Conservation (phyloP, 2,797 vertebrate species). For the Parauchenoglanis punctatus region DNA sequence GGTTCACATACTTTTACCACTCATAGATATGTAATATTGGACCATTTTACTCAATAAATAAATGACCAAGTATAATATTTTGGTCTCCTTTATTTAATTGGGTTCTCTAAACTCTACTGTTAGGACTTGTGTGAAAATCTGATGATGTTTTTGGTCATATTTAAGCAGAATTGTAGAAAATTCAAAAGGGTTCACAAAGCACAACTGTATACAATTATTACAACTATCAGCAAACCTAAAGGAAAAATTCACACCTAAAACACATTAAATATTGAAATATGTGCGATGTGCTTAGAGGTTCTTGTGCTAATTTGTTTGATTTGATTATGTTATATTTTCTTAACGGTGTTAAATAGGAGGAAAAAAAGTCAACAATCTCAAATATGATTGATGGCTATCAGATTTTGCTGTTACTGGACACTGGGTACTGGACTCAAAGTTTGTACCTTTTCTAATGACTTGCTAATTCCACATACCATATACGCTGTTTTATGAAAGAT, state of each 20-base stretch:
- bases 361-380: neutral
- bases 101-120: no score
- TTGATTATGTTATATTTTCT: neutral
- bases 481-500: neutral
- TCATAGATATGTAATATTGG: no score
- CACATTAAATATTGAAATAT: neutral
- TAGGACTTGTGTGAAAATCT: no score
- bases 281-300: neutral
- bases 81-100: no score
- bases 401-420: neutral
- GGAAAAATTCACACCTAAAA: neutral
- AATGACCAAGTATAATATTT: no score
- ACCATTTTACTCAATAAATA: no score
- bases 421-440: neutral
- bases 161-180: no score
- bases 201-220: no score
- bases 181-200: no score
- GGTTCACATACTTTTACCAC: no score
- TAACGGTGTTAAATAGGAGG: neutral
- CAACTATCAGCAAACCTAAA: neutral
- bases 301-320: neutral
- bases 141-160: no score
- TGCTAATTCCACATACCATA: neutral
- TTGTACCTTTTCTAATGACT: neutral
- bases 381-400: neutral